A percentile compares a stretch with the other conserved stretches of the same genome.
These are phyloP conservation scores for Dryobota labecula DNA, from an alignment of 2,888 invertebrate genomes.

Conservation along the genomic window DNA sequence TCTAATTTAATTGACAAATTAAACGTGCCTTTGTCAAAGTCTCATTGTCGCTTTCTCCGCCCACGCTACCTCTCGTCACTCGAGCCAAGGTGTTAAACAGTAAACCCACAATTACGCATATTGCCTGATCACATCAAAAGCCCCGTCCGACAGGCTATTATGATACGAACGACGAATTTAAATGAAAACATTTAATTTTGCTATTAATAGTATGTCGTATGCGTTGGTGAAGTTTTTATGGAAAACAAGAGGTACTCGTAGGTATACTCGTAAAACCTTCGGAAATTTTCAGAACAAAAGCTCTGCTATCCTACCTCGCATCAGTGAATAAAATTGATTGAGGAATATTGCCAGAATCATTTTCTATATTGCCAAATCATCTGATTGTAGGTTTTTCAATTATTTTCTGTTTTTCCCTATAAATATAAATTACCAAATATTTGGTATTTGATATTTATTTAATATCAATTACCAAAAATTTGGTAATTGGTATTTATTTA, in stretches of 20 bases:
- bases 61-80: slow-evolving; percentile 71
- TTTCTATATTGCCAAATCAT: neutral
- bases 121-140: slow-evolving; percentile 88
- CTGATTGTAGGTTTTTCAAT: neutral
- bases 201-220: slow-evolving; percentile 69
- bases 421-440: no score
- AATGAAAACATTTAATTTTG: slow-evolving; percentile 80
- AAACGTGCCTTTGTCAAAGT: slow-evolving; percentile 61
- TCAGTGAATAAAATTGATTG: neutral
- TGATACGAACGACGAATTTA: slow-evolving; percentile 83
- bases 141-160: slow-evolving; percentile 79
- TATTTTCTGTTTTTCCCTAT: neutral
- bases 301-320: neutral
- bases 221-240: slow-evolving; percentile 27
- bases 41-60: slow-evolving; percentile 67
- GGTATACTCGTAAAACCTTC: neutral
- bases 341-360: neutral
- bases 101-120: slow-evolving; percentile 90
- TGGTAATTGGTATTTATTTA: neutral
- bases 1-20: neutral
- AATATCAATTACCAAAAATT: no score
- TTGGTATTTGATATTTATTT: neutral
- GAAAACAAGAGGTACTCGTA: neutral
- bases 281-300: neutral
- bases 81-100: slow-evolving; percentile 75